phyloP scores from a whole-genome alignment of 1,140 invertebrate species.

The Bathynomus jamesi region DNA sequence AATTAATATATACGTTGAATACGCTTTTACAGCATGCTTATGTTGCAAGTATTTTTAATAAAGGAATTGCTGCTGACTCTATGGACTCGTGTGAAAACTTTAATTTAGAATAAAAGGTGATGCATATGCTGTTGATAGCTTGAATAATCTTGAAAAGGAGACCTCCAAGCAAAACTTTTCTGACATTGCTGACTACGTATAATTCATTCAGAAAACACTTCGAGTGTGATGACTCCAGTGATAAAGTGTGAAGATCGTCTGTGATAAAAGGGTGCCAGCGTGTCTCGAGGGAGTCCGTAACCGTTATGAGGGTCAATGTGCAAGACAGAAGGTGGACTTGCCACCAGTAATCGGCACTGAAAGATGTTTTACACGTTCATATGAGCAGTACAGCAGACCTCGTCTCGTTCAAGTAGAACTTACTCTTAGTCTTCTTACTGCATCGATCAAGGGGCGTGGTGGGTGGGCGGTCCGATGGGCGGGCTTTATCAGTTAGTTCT shows the following conservation, averaged over 20 bases:
- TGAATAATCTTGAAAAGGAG: not conserved
- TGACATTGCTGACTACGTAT: not conserved
- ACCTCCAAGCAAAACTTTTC: not conserved
- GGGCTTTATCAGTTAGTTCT: not conserved
- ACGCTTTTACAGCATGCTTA: too few species aligned
- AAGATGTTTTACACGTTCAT: conserved; percentile 1
- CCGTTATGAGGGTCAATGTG: not conserved
- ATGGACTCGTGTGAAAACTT: not conserved
- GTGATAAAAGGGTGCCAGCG: not conserved
- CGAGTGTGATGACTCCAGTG: not conserved
- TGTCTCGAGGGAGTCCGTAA: not conserved
- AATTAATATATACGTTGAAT: too few species aligned
- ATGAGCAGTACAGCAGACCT: not conserved
- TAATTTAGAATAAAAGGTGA: not conserved
- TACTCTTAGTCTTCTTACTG: not conserved
- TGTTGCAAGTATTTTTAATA: too few species aligned
- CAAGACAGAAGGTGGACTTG: not conserved
- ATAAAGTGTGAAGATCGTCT: not conserved
- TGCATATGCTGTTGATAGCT: not conserved
- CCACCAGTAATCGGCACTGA: not conserved
- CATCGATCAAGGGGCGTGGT: not conserved
- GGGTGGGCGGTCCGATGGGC: not conserved
- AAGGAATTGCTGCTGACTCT: too few species aligned
- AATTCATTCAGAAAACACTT: not conserved
- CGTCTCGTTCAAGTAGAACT: not conserved